Conservation (phyloP, 2,113 vertebrate species). For the Pithys albifrons region DNA sequence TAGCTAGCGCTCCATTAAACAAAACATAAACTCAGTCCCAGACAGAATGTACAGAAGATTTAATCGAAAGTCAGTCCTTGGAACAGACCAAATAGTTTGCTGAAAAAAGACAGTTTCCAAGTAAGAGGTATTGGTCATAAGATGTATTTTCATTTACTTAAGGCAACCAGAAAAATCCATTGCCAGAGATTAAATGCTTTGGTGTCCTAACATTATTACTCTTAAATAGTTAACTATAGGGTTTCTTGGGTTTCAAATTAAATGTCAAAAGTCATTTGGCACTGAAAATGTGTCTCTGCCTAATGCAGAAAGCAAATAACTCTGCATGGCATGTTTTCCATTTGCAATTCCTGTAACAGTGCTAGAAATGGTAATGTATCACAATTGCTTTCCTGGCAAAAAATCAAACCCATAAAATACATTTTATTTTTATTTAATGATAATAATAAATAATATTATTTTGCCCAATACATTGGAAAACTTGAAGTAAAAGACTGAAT, state of each 20-base stretch:
- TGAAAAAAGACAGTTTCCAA: background rate
- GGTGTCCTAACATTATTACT: slow-evolving; percentile 1
- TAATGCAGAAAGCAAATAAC: slow-evolving; percentile 35
- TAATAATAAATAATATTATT: background rate
- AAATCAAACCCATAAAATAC: background rate
- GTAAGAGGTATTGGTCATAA: background rate
- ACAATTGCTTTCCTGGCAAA: slow-evolving; percentile 7
- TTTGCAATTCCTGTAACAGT: background rate
- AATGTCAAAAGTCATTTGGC: slow-evolving; percentile 46
- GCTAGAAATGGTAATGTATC: background rate
- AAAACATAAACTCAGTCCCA: background rate
- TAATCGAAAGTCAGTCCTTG: background rate
- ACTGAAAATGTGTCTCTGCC: slow-evolving; percentile 24
- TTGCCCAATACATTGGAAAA: background rate
- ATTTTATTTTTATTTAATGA: background rate
- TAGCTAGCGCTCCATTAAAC: background rate
- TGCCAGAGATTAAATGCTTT: slow-evolving; percentile 6
- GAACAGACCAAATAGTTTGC: background rate
- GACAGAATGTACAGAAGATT: background rate
- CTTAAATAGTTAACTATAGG: slow-evolving; percentile 23
- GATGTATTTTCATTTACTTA: slow-evolving; percentile 31
- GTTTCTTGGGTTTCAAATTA: slow-evolving; percentile 45
- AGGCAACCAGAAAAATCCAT: slow-evolving; percentile 11
- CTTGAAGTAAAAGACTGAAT: background rate
- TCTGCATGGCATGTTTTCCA: slow-evolving; percentile 4